Base-by-base conservation (phyloP, 2,888 invertebrate genomes). In the Cryptus armator region DNA sequence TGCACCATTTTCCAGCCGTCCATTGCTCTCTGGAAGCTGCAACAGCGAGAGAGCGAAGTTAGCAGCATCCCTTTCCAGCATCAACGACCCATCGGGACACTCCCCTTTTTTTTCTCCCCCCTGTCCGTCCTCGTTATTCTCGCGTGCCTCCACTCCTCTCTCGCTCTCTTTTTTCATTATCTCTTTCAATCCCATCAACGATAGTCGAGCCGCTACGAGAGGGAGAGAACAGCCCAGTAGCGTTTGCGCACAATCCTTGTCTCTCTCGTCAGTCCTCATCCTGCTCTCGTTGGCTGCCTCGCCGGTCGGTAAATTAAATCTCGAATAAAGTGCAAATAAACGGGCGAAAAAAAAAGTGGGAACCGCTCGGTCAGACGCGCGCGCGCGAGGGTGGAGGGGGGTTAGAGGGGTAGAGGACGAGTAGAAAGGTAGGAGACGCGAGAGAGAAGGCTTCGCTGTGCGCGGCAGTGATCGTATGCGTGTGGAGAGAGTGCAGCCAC, bases 251-350 rank as follows among this genome's bases (percentile, higher is more conserved):
- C 43, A 67, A 56, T 77, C 37, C 44, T 43, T 44, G 19, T 12
- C 78, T 78, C 70, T 16, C 68, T 78, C 78, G 68, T 70, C 78
- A 51, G 62, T 46, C 78, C 19, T 46, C 70, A 16, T 24, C 78
- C 62, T 43, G n/a, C 72, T 48, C 84, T 74, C 74, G 77, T 70
- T 71, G 72, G 59, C 62, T 71, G 82, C 90, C 90, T 87, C 91
- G 90, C 89, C 90, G 91, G 91, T 91, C 90, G 92, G 92, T 92
- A 92, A 93, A 93, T 93, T 92, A 93, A 93, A 93, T 92, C 92
- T 91, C 92, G 91, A 92, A 92, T 93, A 93, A 93, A 92, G 93
- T 92, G 93, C 92, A 92, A 92, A 93, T 92, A 93, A 92, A 92
- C 91, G 92, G 89, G 89, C 83, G 89, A 74, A 83, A 86, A 84